phyloP scores from a whole-genome alignment of 2,113 vertebrate species.

The Hippopotamus amphibius region DNA sequence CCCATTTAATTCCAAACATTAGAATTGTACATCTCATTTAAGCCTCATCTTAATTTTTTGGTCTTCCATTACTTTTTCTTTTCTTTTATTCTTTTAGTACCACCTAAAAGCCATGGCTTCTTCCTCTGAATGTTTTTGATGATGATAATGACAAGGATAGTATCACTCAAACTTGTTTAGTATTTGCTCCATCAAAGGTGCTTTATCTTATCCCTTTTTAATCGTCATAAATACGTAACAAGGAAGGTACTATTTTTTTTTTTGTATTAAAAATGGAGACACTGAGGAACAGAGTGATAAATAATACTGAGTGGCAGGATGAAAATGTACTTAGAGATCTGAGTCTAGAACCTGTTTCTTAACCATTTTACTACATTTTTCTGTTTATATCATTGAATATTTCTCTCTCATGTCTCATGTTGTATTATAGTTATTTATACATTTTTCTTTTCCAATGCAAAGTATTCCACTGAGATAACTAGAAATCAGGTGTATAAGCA shows the following conservation, averaged over 20 bases:
- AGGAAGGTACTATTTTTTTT: not conserved
- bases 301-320: not conserved
- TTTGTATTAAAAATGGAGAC: slow-evolving; percentile 5
- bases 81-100: not conserved
- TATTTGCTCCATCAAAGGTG: not conserved
- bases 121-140: not conserved
- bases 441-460: not conserved
- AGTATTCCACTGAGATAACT: not conserved
- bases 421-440: not conserved
- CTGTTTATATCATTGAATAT: not conserved
- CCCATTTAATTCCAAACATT: not conserved
- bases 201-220: not conserved
- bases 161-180: not conserved
- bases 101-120: not conserved
- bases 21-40: not conserved
- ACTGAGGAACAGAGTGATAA: not conserved
- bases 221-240: not conserved
- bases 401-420: not conserved
- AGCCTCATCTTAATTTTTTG: not conserved
- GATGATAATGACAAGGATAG: not conserved
- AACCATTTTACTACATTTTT: not conserved
- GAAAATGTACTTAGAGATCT: not conserved
- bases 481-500: not conserved
- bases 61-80: not conserved
- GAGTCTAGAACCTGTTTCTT: not conserved